A percentile compares a stretch with the other conserved stretches of the same genome.
phyloP scores from a whole-genome alignment of 2,113 vertebrate genomes.

The Passer domesticus region DNA sequence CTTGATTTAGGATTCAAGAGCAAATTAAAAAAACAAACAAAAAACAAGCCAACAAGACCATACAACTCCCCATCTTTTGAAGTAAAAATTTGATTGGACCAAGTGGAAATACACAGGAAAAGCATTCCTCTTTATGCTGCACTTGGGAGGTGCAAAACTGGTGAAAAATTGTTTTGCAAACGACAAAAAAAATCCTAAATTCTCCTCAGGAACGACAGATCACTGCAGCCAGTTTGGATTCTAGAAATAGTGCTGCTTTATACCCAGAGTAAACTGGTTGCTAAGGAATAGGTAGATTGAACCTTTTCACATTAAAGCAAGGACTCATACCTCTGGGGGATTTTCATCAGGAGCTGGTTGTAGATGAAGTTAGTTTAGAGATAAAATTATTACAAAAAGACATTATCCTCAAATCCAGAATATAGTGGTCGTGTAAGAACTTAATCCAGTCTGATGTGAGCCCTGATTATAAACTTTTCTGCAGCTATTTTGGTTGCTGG shows the following conservation, averaged over 20 bases:
- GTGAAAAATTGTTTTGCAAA: background rate
- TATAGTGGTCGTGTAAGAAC: background rate
- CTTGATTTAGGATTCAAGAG: background rate
- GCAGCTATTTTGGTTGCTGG: background rate
- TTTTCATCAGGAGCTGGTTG: background rate
- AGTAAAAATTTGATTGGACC: background rate
- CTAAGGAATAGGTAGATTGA: background rate
- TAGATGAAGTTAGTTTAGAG: background rate
- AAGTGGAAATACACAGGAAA: background rate
- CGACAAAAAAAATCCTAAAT: background rate
- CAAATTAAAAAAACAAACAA: background rate
- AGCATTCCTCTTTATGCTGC: background rate
- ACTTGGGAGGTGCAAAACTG: background rate
- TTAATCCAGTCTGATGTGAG: background rate
- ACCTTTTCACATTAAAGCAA: background rate
- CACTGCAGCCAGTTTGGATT: background rate
- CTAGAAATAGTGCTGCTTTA: background rate
- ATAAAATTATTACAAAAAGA: background rate
- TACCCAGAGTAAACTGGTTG: background rate
- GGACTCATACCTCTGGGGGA: background rate
- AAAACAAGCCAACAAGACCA: background rate
- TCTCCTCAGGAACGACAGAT: background rate
- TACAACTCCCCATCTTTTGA: background rate
- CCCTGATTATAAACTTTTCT: background rate
- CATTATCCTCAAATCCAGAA: background rate